A percentile compares a stretch with the other conserved stretches of the same genome.
phyloP scores from a whole-genome alignment of 2,797 vertebrate species.

The Monodelphis domestica region DNA sequence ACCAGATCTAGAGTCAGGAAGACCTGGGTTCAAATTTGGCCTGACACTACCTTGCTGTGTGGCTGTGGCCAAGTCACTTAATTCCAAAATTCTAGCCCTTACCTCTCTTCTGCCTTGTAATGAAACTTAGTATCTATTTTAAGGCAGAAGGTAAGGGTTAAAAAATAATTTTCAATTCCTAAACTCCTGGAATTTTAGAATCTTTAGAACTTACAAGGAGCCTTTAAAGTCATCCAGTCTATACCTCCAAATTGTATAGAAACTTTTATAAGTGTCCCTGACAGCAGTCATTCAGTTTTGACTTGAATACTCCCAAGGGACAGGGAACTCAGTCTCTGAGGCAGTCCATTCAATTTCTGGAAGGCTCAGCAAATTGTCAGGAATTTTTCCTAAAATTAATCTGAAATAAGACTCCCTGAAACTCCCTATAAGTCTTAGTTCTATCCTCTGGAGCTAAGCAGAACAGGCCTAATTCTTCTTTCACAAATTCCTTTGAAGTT shows the following conservation, averaged over 20 bases:
- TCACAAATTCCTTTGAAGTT: not conserved
- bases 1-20: no score
- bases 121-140: no score
- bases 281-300: not conserved
- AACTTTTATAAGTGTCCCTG: not conserved
- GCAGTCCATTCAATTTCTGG: not conserved
- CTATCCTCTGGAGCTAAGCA: not conserved
- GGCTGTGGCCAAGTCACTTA: no score
- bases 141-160: no score
- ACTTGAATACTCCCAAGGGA: not conserved
- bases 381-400: not conserved
- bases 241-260: not conserved
- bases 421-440: not conserved
- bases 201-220: constrained; percentile 6
- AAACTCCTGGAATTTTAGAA: not conserved
- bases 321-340: not conserved
- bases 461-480: not conserved
- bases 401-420: not conserved
- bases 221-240: not conserved
- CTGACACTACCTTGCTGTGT: no score
- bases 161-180: no score
- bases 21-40: no score
- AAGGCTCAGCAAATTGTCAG: not conserved
- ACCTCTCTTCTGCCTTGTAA: no score
- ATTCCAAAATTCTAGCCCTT: no score